These are phyloP conservation scores for Phanerotoma sp. DNA, from an alignment of 2,888 invertebrate species.

Conservation along the genomic window DNA sequence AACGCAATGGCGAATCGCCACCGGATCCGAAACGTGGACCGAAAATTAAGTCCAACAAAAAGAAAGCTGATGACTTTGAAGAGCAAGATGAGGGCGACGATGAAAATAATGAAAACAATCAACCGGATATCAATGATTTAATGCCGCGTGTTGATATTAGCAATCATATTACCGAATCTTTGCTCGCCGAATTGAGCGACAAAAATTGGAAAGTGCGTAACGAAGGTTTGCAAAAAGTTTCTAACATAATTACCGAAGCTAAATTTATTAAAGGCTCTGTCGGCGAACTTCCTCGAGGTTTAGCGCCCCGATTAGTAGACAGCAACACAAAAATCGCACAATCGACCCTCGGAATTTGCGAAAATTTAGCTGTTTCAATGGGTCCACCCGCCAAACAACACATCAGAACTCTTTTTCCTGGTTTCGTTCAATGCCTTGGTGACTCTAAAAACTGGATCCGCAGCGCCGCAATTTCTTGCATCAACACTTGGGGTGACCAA, in stretches of 20 bases:
- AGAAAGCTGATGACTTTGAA: constrained; percentile 44
- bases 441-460: constrained; percentile 80
- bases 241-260: constrained; percentile 70
- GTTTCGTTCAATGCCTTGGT: constrained; percentile 69
- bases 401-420: constrained; percentile 79
- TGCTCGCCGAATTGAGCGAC: constrained; percentile 80
- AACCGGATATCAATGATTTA: constrained; percentile 62
- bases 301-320: constrained; percentile 78
- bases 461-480: constrained; percentile 76
- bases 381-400: constrained; percentile 79
- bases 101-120: constrained; percentile 61
- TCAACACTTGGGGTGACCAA: constrained; percentile 82
- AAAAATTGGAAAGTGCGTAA: constrained; percentile 86
- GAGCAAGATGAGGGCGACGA: constrained; percentile 60
- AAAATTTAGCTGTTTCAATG: constrained; percentile 78
- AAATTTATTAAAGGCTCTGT: constrained; percentile 80
- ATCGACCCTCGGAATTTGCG: constrained; percentile 79
- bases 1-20: constrained; percentile 54
- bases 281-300: constrained; percentile 80
- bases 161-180: constrained; percentile 75
- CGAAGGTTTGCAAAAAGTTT: constrained; percentile 64
- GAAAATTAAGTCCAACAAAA: constrained; percentile 28
- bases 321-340: constrained; percentile 92
- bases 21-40: constrained; percentile 43
- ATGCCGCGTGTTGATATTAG: constrained; percentile 81